phyloP scores from a whole-genome alignment of 35 echinoderm and acorn worm genomes.

The Holothuria glaberrima region DNA sequence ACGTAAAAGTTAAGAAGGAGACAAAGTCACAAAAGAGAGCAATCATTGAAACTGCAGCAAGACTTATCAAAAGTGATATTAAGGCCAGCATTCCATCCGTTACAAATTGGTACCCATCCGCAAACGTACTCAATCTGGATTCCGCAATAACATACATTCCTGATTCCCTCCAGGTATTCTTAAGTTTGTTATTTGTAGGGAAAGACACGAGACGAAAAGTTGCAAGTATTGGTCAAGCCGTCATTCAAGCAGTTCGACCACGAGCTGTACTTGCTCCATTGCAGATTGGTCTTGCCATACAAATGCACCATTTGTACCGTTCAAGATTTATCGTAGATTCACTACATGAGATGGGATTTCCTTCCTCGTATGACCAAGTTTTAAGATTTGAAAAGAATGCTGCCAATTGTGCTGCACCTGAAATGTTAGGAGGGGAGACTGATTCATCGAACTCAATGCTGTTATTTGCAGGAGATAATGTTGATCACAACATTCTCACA shows the following conservation, averaged over 20 bases:
- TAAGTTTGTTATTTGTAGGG: constrained; percentile 63
- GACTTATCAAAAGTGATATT: constrained; percentile 80
- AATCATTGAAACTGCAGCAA: constrained; percentile 78
- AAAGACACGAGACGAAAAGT: constrained; percentile 56
- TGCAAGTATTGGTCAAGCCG: not conserved
- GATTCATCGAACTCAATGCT: constrained; percentile 37
- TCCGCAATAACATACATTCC: constrained; percentile 59
- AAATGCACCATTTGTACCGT: constrained; percentile 9
- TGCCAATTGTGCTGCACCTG: not conserved
- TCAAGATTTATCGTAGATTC: constrained; percentile 30
- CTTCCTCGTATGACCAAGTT: constrained; percentile 31
- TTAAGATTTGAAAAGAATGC: constrained; percentile 35
- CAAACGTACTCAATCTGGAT: constrained; percentile 67
- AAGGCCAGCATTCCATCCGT: constrained; percentile 71
- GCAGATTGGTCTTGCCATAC: constrained; percentile 10
- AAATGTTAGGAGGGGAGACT: constrained; percentile 52
- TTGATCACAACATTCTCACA: constrained; percentile 77
- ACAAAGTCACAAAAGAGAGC: constrained; percentile 56
- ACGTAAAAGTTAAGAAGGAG: constrained; percentile 23
- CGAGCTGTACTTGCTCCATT: constrained; percentile 25
- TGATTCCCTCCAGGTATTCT: constrained; percentile 38
- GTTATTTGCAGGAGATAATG: constrained; percentile 78
- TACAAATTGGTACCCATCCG: constrained; percentile 62
- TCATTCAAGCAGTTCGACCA: constrained; percentile 38
- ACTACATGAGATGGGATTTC: constrained; percentile 9